A percentile compares a stretch with the other conserved stretches of the same genome.
Evolutionary conservation across 2,113 vertebrate genomes (phyloP).

Genomic region (Ibidorhyncha struthersii): DNA sequence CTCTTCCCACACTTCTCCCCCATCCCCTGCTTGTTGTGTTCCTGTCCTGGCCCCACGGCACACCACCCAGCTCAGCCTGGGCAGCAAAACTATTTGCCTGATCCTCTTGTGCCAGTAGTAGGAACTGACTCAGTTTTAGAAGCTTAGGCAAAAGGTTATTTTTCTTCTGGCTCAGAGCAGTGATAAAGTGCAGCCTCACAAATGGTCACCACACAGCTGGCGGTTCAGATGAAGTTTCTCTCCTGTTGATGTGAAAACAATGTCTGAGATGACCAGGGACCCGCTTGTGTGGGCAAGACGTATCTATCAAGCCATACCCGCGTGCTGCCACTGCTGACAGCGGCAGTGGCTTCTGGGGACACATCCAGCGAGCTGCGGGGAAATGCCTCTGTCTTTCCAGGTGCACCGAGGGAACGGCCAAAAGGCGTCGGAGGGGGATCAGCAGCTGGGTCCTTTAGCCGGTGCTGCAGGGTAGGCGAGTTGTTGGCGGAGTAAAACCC

Average conservation of each 20-base stretch:
- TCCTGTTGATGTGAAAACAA: neutral
- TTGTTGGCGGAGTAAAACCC: neutral
- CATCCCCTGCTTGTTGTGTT: neutral
- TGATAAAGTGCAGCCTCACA: neutral
- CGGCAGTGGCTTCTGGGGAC: neutral
- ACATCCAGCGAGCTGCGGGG: neutral
- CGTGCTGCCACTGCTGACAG: rapidly evolving
- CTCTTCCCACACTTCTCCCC: neutral
- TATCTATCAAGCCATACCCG: neutral
- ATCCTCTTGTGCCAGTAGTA: neutral
- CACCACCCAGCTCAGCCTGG: neutral
- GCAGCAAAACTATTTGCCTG: neutral
- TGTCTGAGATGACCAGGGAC: neutral
- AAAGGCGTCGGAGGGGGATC: neutral
- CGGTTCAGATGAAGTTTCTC: neutral
- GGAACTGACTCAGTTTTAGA: neutral
- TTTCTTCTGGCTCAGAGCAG: neutral
- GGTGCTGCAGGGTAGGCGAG: neutral
- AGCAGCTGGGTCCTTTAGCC: neutral
- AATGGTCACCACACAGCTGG: neutral
- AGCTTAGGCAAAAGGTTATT: neutral
- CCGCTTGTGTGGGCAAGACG: neutral
- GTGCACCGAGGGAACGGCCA: rapidly evolving
- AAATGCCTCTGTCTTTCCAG: neutral
- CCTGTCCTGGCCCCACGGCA: neutral